Conservation (phyloP, 1,140 invertebrate genomes). For the Hesperophylax magnus region DNA sequence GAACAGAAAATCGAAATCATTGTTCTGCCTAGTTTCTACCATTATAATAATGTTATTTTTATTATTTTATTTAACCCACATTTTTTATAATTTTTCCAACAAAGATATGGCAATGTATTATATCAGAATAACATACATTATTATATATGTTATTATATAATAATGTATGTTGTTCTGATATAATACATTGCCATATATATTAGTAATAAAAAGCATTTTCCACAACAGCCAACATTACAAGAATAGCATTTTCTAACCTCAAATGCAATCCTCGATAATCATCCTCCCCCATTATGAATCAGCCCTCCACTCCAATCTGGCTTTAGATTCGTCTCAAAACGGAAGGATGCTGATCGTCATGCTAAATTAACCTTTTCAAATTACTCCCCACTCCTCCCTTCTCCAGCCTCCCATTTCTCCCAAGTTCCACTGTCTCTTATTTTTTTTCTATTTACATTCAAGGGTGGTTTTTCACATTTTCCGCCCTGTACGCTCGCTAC, state of each 20-base stretch:
- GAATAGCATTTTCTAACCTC: neutral
- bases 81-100: too few species aligned
- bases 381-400: neutral
- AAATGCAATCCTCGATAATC: slow-evolving; percentile 26
- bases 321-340: slow-evolving; percentile 22
- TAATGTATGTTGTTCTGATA: too few species aligned
- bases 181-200: too few species aligned
- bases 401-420: slow-evolving; percentile 12
- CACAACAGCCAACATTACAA: neutral
- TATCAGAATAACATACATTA: too few species aligned
- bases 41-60: too few species aligned
- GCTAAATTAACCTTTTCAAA: slow-evolving; percentile 43
- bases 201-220: too few species aligned
- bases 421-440: slow-evolving; percentile 34
- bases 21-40: too few species aligned
- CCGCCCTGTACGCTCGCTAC: neutral
- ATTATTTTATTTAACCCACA: too few species aligned
- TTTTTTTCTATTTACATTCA: slow-evolving; percentile 54
- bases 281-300: slow-evolving; percentile 11
- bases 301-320: slow-evolving; percentile 27
- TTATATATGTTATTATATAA: too few species aligned
- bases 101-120: too few species aligned
- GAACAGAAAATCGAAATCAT: too few species aligned
- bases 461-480: slow-evolving; percentile 30
- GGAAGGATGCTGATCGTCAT: slow-evolving; percentile 33